Base-by-base conservation (phyloP, 1,140 invertebrate species). In the Melitaea cinxia region DNA sequence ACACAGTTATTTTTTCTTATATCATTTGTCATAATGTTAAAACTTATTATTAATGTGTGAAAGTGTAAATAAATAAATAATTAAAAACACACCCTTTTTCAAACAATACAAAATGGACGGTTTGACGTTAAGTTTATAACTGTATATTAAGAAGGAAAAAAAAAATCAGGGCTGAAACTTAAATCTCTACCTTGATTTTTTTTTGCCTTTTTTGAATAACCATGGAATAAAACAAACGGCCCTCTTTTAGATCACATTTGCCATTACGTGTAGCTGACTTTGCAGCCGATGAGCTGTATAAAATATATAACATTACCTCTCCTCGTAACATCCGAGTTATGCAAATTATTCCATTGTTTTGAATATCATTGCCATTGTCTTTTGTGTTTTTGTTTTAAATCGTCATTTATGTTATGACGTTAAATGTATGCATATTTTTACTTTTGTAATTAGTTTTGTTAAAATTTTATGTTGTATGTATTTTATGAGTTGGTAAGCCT, bases 271-370 rank as follows among this genome's bases (percentile, higher is more conserved):
- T 28, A 59, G 35, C n/a, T n/a, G n/a, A n/a, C 5, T 14, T 6
- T 7, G 37, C 37, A 39, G 58, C 52, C 56, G 47, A 58, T 68
- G 55, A 68, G 59, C 55, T 45, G 57, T 35, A 50, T 33, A 30
- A 23, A 39, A 59, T 68, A 68, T 63, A 59, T 42, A 35, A 59
- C 50, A 39, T 61, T 61, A 10, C 19, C 30, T 60, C 19, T 47
- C 30, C 14, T 21, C 47, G 45, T 59, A 59, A 47, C 33, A 15
- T 49, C 26, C 28, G 33, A 49, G 33, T 50, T 26, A 37, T 23
- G n/a, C 24, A 17, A 19, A 50, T 59, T 59, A 35, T 17, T 17
- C 37, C 15, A 7, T 42, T 42, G 37, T 42, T 42, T 19, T 17
- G 14, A 6, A 7, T 42, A 19, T 19, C 7, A 19, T 17, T 17